Evolutionary conservation across 2,888 invertebrate genomes (phyloP).

Genomic region (Pollenia labialis): DNA sequence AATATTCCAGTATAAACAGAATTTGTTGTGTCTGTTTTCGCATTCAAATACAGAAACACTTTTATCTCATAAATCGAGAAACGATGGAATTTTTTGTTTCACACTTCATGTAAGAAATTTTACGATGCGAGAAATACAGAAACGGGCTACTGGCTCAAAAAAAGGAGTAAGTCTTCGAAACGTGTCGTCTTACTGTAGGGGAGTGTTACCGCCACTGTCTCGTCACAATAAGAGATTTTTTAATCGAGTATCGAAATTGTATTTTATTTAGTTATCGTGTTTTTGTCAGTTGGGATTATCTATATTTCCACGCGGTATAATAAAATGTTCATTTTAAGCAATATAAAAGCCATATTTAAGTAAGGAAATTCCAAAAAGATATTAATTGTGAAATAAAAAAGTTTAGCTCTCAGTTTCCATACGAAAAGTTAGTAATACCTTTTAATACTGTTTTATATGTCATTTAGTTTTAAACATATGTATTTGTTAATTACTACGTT

Average conservation of each 20-base stretch:
- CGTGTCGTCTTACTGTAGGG: conserved; percentile 30
- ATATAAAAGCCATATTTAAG: neutral
- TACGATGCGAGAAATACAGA: no score
- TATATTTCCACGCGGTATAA: conserved; percentile 1
- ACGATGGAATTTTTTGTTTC: no score
- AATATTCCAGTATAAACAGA: no score
- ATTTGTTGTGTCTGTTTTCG: no score
- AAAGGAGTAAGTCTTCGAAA: conserved; percentile 29
- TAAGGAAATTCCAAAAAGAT: neutral
- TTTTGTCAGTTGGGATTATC: neutral
- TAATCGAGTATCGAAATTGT: neutral
- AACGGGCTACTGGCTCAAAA: conserved; percentile 2
- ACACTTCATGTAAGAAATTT: no score
- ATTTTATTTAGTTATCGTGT: neutral
- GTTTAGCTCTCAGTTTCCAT: conserved; percentile 6
- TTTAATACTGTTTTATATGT: no score
- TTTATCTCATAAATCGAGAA: no score
- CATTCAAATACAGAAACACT: no score
- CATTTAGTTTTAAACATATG: no score
- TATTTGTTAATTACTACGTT: no score
- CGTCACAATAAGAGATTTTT: no score
- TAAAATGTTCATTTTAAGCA: neutral
- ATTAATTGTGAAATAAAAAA: neutral
- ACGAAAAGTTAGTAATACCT: conserved; percentile 10
- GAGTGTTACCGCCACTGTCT: conserved; percentile 32